phyloP scores from a whole-genome alignment of 2,888 invertebrate genomes.

The Drosophila anomalata region DNA sequence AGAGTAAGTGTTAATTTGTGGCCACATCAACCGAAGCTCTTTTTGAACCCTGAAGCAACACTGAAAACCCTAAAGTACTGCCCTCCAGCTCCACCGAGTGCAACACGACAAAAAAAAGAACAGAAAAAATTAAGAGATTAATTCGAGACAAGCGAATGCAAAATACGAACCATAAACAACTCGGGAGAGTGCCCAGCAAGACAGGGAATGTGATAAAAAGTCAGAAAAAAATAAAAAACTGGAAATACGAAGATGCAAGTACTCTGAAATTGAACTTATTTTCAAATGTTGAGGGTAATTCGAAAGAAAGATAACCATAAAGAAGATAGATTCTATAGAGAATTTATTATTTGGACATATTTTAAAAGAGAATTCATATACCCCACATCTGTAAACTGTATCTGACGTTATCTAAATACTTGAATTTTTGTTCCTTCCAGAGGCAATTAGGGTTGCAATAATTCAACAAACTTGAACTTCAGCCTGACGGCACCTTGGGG shows the following conservation, averaged over 20 bases:
- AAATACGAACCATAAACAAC: slow-evolving; percentile 58
- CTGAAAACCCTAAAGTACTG: slow-evolving; percentile 36
- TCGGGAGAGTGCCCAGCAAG: slow-evolving; percentile 24
- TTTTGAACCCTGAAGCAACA: slow-evolving; percentile 34
- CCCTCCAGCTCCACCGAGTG: slow-evolving; percentile 46
- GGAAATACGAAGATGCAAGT: slow-evolving; percentile 3
- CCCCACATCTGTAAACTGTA: slow-evolving; percentile 15
- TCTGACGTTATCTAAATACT: slow-evolving; percentile 32
- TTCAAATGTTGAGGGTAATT: too few relatives aligned
- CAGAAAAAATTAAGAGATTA: slow-evolving; percentile 58
- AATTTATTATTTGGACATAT: not conserved
- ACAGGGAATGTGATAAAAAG: slow-evolving; percentile 40
- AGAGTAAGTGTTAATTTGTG: slow-evolving; percentile 40
- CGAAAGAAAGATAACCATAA: too few relatives aligned
- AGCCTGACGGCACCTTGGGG: slow-evolving; percentile 68
- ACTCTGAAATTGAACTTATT: not conserved
- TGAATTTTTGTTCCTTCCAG: slow-evolving; percentile 29
- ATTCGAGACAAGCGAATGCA: slow-evolving; percentile 57
- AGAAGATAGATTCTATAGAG: too few relatives aligned
- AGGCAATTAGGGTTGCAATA: slow-evolving; percentile 52
- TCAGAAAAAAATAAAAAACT: slow-evolving; percentile 6
- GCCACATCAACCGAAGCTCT: slow-evolving; percentile 34
- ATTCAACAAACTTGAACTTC: slow-evolving; percentile 60
- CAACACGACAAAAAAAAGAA: slow-evolving; percentile 33
- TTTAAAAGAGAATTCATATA: not conserved